Base-by-base conservation (phyloP, 2,797 vertebrate species). In the Sebastes diploproa region DNA sequence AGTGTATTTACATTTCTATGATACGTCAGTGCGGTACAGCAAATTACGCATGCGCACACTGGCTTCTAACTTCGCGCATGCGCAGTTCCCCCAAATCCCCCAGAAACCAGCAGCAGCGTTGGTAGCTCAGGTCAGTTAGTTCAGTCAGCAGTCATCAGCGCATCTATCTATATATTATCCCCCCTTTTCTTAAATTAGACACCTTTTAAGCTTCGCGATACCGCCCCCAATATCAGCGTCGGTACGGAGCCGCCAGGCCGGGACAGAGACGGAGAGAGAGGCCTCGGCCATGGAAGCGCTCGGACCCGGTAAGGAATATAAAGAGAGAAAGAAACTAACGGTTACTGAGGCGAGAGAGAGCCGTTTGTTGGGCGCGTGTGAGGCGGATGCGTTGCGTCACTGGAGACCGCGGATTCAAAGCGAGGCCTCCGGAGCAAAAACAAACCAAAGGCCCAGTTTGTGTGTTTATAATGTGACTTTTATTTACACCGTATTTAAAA, bases 211-310 rank as follows among this genome's bases (percentile, higher is more conserved):
- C 96, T 95, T 96, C 96, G 96, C 91, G 95, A 96, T 96, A 96
- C 96, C 96, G 96, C 96, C 96, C 95, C 96, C 96, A 96, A 96
- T 96, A 86, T 96, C 96, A 95, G 96, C 95, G 93, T 95, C 96
- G 96, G 96, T 96, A 96, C 96, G 96, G 96, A 96, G 96, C 96
- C 96, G 96, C 94, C 96, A 96, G 96, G 96, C 96, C 96, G 96
- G 96, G 96, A 96, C 96, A 95, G 96, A 96, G 96, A 96, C 95
- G 96, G 96, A 96, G 96, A 96, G 96, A 94, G 96, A 96, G 95
- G 95, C 95, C 95, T 95, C 96, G 96, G 97, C 97, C 97, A 99
- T 98, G 98, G 98, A 99, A 96, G 97, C 98, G 92, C 95, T 98
- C 96, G 98, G 98, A 97, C 98, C 98, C 93, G 98, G 98, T 98